phyloP scores from a whole-genome alignment of 2,797 vertebrate genomes.

The Aplochiton taeniatus region DNA sequence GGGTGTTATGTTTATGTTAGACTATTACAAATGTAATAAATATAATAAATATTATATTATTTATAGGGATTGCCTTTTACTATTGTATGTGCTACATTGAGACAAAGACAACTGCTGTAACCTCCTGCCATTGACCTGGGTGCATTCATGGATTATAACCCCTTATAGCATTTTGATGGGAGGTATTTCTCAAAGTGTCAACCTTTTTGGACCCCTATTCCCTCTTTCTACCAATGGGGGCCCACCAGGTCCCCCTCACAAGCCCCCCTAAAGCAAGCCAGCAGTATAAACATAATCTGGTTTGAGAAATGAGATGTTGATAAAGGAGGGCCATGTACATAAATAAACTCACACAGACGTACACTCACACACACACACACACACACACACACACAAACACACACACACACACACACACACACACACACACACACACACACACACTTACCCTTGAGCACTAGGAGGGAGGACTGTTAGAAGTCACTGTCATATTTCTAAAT shows the following conservation, averaged over 20 bases:
- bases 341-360: slow-evolving; percentile 2
- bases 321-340: not conserved
- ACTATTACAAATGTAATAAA: too few relatives aligned
- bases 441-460: not conserved
- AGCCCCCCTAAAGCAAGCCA: not conserved
- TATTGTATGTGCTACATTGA: too few relatives aligned
- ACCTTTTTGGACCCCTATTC: not conserved
- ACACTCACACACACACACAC: slow-evolving; percentile 14
- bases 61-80: too few relatives aligned
- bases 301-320: not conserved
- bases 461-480: too few relatives aligned
- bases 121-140: too few relatives aligned
- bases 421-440: not conserved
- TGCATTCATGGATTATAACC: too few relatives aligned
- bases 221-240: not conserved
- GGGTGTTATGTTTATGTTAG: too few relatives aligned
- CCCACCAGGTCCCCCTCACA: not conserved
- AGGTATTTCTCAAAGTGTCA: slow-evolving; percentile 45
- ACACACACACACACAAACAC: not conserved
- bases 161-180: slow-evolving; percentile 4
- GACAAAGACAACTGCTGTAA: too few relatives aligned
- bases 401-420: not conserved
- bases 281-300: not conserved
- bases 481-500: too few relatives aligned
- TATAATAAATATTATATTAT: too few relatives aligned